Conservation (phyloP, 2,113 vertebrate species). For the Turdus rufiventris region DNA sequence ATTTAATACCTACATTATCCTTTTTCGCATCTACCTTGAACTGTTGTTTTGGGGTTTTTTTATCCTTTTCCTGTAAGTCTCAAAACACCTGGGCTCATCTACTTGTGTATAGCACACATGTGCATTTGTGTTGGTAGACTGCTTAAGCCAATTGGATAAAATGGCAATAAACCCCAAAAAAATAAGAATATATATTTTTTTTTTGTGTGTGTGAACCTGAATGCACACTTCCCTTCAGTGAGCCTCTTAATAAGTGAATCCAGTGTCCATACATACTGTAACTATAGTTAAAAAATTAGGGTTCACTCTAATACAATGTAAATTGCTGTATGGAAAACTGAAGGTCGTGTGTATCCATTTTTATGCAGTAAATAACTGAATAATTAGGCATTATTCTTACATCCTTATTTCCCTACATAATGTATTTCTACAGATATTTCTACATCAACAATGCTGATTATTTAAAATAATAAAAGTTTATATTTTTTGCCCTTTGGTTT, state of each 20-base stretch:
- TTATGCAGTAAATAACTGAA: not conserved
- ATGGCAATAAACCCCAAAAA: not conserved
- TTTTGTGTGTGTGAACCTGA: not conserved
- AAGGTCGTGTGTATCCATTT: not conserved
- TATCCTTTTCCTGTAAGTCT: not conserved
- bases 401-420: not conserved
- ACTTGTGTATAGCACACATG: rapidly evolving
- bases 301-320: not conserved
- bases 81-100: not conserved
- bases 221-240: not conserved
- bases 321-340: not conserved
- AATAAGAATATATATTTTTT: not conserved
- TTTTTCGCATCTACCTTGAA: not conserved
- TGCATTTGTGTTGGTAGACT: not conserved
- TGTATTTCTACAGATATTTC: not conserved
- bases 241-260: not conserved
- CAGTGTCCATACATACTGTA: not conserved
- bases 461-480: not conserved
- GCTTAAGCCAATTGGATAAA: not conserved
- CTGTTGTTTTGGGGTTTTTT: not conserved
- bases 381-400: not conserved
- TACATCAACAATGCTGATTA: not conserved
- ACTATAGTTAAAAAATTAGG: not conserved
- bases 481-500: not conserved
- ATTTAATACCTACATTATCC: not conserved